Evolutionary conservation across 2,888 invertebrate species (phyloP), one percentile per base, ranked within the genome.

Genomic region (Eudemis profundana): DNA sequence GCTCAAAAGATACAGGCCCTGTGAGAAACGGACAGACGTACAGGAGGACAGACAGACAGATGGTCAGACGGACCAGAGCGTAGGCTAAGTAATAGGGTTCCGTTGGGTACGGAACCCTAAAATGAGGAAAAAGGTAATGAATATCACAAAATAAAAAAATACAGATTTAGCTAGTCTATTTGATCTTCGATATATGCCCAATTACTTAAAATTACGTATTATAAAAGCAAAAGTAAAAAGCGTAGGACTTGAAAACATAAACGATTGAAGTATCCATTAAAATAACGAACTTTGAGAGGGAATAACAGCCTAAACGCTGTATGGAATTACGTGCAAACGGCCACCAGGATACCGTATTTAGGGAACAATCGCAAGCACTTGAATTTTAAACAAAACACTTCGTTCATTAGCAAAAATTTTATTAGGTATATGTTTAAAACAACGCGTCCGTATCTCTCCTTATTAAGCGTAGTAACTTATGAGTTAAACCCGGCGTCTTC

Each of bases 371-470:
- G 56, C 10, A 49, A 47, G 7, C 49, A 57, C 56, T 50, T 57
- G 64, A 68, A 70, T 68, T 68, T 61, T 68, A 69, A 69, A 68
- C 60, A 62, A 51, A 62, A 61, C 61, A 60, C 65, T 63, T 56
- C 8, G 51, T 69, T 66, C 65, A 68, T 68, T 66, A 68, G 51
- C 66, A 63, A 53, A 47, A 59, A 62, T 65, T 66, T 66, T 68
- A 68, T 69, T 40, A 63, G 33, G 63, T 40, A 27, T 66, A 61
- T 61, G 64, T 68, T 70, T 68, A 17, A 61, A 61, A 47, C 67
- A 67, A 33, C 33, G 57, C 15, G 27, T 14, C 59, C 46, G 51
- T 36, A 42, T 59, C 8, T 49, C 40, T 36, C 4, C 4, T 7
- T 50, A 60, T 59, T 62, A 42, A 14, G 4, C 21, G 33, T 23